A percentile compares a stretch with the other conserved stretches of the same genome.
phyloP scores from a whole-genome alignment of 1,140 invertebrate species.

The Drosophila bifasciata region DNA sequence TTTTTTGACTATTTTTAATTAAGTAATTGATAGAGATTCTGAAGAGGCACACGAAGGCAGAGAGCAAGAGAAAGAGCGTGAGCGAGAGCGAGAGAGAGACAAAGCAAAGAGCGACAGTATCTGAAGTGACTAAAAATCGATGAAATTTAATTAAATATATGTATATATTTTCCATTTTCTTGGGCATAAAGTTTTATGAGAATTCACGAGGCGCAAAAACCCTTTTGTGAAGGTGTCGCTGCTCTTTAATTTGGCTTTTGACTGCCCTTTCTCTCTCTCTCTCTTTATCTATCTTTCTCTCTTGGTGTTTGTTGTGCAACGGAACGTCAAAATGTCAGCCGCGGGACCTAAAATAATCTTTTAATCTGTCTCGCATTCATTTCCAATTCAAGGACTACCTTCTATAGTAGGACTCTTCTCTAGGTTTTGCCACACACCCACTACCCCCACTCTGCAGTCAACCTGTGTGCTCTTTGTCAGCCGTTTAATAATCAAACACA shows the following conservation, averaged over 20 bases:
- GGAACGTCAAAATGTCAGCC: conserved; percentile 68
- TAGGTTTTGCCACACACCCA: background rate
- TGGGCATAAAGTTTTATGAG: conserved; percentile 61
- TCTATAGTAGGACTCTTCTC: no score
- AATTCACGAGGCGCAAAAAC: conserved; percentile 13
- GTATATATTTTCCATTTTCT: conserved; percentile 59
- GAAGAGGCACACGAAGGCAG: no score
- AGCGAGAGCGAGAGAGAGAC: conserved; percentile 3
- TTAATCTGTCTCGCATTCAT: conserved; percentile 3
- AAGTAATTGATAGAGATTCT: conserved; percentile 76
- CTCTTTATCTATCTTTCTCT: background rate
- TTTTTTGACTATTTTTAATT: conserved; percentile 69
- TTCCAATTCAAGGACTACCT: background rate
- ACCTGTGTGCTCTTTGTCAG: conserved; percentile 32
- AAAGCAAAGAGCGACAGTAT: background rate
- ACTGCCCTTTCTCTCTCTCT: background rate
- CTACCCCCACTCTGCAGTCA: conserved; percentile 7
- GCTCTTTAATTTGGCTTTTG: no score
- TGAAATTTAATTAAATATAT: conserved; percentile 73
- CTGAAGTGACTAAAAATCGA: conserved; percentile 57
- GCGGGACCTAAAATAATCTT: conserved; percentile 39
- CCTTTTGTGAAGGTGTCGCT: conserved; percentile 1
- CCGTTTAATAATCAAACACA: conserved; percentile 57
- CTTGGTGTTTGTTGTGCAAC: no score
- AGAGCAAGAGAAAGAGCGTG: conserved; percentile 6